Base-by-base conservation (phyloP, 2,888 invertebrate genomes). In the Andrena haemorrhoa region DNA sequence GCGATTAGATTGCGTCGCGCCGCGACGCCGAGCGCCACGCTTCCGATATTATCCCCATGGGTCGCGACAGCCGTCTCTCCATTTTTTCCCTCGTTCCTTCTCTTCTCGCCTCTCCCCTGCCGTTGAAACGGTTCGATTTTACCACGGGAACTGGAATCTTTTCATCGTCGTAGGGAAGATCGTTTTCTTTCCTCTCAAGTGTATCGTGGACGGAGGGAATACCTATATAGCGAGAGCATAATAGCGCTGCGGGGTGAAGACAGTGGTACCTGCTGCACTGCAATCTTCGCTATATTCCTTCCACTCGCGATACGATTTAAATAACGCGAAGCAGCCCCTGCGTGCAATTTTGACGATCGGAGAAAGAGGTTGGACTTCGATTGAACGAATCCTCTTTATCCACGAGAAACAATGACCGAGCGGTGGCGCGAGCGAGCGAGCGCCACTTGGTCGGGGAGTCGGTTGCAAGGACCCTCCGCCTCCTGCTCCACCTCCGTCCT, bases 1-100 rank as follows among this genome's bases (percentile, higher is more conserved):
- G 79, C 86, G 88, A 91, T 90, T 91, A 91, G 91, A 91, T 89
- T 89, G 90, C 91, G 89, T 86, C 88, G 91, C 79, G 89, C 84
- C 75, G 80, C 88, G 80, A 83, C 75, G 84, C 82, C 29, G 88
- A 72, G 71, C 86, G 84, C 79, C 49, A 84, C 87, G 79, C 16
- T 56, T 29, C n/a, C 7, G 8, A 8, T 20, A 16, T 47, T n/a
- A n/a, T 23, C n/a, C 8, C 69, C 10, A 10, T 2, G 10, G 8
- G 0, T 23, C 12, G 29, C 10, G 4, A 64, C 29, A 47, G 41
- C 47, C 3, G 12, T 41, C 7, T 23, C 16, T n/a, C 23, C 3
- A 2, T 1, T 64, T 35, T 35, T 31, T 33, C 10, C 8, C 31
- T 41, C 2, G 5, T 6, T 7, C 26, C 31, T 41, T 8, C 35